Conservation (phyloP, 1,140 invertebrate genomes). For the Drosophila pandora region DNA sequence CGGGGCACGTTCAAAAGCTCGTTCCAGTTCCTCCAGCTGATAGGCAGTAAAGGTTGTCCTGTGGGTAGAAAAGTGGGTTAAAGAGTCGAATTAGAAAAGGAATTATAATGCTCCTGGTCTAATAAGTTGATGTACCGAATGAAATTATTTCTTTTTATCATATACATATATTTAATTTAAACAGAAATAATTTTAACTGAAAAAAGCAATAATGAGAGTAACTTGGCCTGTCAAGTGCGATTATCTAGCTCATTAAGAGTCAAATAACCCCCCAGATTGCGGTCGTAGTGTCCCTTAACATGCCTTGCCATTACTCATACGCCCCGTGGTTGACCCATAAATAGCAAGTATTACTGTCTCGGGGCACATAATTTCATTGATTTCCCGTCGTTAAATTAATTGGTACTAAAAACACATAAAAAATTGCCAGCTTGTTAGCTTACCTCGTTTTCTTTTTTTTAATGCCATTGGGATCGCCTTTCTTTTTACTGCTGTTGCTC, state of each 20-base stretch:
- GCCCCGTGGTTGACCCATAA: constrained; percentile 35
- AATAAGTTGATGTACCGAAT: no score
- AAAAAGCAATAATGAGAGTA: no score
- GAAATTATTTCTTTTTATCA: no score
- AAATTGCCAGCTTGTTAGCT: constrained; percentile 39
- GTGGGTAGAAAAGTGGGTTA: no score
- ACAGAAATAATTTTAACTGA: no score
- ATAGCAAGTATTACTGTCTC: constrained; percentile 31
- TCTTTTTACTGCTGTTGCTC: constrained; percentile 91
- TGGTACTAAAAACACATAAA: constrained; percentile 17
- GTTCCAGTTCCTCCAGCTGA: constrained; percentile 96
- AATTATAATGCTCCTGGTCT: no score
- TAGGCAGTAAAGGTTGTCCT: constrained; percentile 98
- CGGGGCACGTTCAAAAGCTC: constrained; percentile 96
- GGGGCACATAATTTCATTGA: constrained; percentile 71
- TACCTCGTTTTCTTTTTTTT: constrained; percentile 98
- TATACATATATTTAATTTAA: no score
- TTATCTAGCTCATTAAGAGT: not conserved
- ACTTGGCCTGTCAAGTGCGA: not conserved
- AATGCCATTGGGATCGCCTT: constrained; percentile 93
- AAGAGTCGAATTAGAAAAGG: no score
- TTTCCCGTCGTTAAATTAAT: constrained; percentile 81
- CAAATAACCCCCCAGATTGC: constrained; percentile 26
- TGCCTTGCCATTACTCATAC: constrained; percentile 49
- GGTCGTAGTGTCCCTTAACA: not conserved